Evolutionary conservation across 2,797 vertebrate species (phyloP).

Genomic region (Naso thynnoides): DNA sequence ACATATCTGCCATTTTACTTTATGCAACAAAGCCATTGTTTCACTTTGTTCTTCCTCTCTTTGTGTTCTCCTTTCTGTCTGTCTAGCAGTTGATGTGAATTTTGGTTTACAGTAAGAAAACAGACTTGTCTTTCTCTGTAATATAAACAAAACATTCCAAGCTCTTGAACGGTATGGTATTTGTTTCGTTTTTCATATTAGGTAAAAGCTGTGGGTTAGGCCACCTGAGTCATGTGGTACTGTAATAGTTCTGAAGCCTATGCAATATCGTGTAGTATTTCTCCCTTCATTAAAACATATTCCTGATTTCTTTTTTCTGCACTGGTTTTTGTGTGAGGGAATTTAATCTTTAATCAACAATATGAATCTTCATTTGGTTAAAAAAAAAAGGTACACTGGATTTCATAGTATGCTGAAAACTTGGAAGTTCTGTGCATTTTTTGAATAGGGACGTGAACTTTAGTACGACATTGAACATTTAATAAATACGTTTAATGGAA

Average conservation of each 20-base stretch:
- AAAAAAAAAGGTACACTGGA: constrained; percentile 23
- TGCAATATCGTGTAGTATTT: constrained; percentile 44
- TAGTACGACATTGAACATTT: constrained; percentile 33
- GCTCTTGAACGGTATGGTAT: not conserved
- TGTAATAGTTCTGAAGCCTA: constrained; percentile 19
- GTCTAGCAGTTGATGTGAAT: not conserved
- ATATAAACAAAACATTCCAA: constrained; percentile 51
- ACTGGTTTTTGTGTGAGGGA: constrained; percentile 5
- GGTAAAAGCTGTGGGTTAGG: not conserved
- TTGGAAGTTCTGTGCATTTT: constrained; percentile 13
- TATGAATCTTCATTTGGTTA: too few species aligned
- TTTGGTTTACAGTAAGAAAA: not conserved
- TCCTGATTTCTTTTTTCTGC: constrained; percentile 8
- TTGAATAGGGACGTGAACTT: constrained; percentile 14
- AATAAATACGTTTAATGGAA: constrained; percentile 16
- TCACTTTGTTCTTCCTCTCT: not conserved
- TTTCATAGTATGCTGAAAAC: constrained; percentile 18
- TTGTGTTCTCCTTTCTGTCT: not conserved
- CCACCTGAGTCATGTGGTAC: not conserved
- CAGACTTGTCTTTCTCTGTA: not conserved
- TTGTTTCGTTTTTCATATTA: constrained; percentile 14
- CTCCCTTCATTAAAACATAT: constrained; percentile 3
- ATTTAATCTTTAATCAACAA: not conserved
- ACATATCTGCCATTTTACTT: not conserved
- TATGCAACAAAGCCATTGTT: constrained; percentile 9